Base-by-base conservation (phyloP, 1,140 invertebrate species). In the Megalopta genalis region DNA sequence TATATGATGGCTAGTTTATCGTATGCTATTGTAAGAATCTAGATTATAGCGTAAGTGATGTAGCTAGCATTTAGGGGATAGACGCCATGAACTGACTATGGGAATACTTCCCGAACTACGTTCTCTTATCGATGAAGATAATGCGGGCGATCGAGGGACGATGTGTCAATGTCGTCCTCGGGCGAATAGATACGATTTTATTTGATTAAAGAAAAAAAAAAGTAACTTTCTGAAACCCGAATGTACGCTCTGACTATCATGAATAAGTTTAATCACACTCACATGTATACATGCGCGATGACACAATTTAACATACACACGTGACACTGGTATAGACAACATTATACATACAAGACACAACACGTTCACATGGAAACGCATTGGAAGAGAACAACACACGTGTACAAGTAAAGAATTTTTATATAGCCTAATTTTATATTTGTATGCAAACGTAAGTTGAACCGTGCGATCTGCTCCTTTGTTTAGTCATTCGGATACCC, bases 21-120 rank as follows among this genome's bases (percentile, higher is more conserved):
- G 70, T 84, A 84, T 66, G 68, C 71, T 86, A 81, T 72, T 74
- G 71, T 85, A 82, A 71, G 82, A 87, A 72, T 86, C 81, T 92
- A 92, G 90, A 88, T 87, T 88, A 49, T 90, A 92, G 89, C 84
- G 65, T 90, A 90, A 91, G 87, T 88, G 89, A 88, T 86, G 87
- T 92, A 93, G 91, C 71, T 91, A 93, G 91, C 88, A 87, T 90
- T 90, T 92, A 92, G 90, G 77, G 82, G 79, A 87, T 91, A 92
- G 90, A 85, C 84, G 90, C 88, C 90, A 93, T 90, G 91, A 93
- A 93, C 91, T 93, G 92, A 93, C 90, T 91, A 92, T 89, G 90
- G 89, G 91, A 89, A 73, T 18, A 60, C 77, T 87, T 91, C 90
- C 89, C 87, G 83, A 89, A 92, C 89, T 91, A 90, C 75, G 90